Conservation (phyloP, 1,140 invertebrate genomes). For the Papilio polytes region DNA sequence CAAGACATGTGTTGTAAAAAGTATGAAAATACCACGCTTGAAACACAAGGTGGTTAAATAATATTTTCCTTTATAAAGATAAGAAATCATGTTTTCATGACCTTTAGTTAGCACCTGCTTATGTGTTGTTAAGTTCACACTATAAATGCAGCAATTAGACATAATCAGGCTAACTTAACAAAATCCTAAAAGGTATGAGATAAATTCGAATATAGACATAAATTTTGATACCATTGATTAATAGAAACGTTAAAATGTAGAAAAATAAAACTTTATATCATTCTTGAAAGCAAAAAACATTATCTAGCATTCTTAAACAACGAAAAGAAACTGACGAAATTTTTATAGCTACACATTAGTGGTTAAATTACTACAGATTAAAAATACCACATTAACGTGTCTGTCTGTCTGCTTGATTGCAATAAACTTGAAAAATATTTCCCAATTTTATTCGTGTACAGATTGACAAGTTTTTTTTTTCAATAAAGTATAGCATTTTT, state of each 20-base stretch:
- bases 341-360: not conserved
- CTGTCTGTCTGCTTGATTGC: not conserved
- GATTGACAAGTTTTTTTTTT: not conserved
- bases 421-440: not conserved
- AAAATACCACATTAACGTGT: not conserved
- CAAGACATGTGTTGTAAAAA: not conserved
- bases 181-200: not conserved
- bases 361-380: not conserved
- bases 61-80: not conserved
- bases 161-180: not conserved
- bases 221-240: not conserved
- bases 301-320: not conserved
- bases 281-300: not conserved
- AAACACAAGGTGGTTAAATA: constrained; percentile 5
- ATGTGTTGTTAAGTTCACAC: not conserved
- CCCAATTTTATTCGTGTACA: not conserved
- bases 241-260: not conserved
- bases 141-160: not conserved
- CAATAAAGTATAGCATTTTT: too few relatives aligned
- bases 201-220: not conserved
- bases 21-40: constrained; percentile 4
- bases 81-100: constrained; percentile 22
- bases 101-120: constrained; percentile 16
- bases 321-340: not conserved
- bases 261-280: not conserved